Base-by-base conservation (phyloP, 2,888 invertebrate species). In the Tromatobia lineatoria region DNA sequence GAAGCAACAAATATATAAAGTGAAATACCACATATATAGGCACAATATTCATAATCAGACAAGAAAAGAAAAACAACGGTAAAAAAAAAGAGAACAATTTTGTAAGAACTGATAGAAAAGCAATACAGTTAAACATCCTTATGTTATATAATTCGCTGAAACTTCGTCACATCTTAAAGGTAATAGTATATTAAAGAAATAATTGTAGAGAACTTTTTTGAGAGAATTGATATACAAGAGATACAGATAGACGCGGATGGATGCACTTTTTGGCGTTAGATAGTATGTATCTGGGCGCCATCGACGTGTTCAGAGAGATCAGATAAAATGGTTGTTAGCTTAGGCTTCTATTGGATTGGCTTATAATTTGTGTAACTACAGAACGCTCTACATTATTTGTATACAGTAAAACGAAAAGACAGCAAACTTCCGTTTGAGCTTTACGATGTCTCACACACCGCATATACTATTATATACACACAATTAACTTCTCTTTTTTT, bases 261-360 rank as follows among this genome's bases (percentile, higher is more conserved):
- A 90, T 92, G 88, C 91, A 92, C 91, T 91, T 91, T 92, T 91
- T 89, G 88, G 90, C 91, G 91, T 93, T 94, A 94, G 95, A 93
- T 95, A 94, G 94, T 93, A 95, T 95, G 95, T 95, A 95, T 94
- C 94, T 95, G 93, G 94, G 94, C 88, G 94, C 94, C 88, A 94
- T 95, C 91, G 95, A 95, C 92, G 94, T 95, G 88, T 95, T 95
- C 93, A 94, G 95, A 95, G 95, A 95, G 92, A 86, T 88, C 88
- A 73, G 20, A 85, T 87, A 82, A 18, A 87, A 87, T 88, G 86
- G 85, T 77, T 86, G 74, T 87, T 87, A 85, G 85, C 86, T 86
- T 92, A 92, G 92, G 90, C 88, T 88, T 90, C n/a, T n/a, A n/a
- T n/a, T 87, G 34, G 87, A 91, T 91, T 89, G 89, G 90, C 89